Evolutionary conservation across 2,113 vertebrate genomes (phyloP), one percentile per base, ranked within the genome.

Genomic region (Lutjanus erythropterus): DNA sequence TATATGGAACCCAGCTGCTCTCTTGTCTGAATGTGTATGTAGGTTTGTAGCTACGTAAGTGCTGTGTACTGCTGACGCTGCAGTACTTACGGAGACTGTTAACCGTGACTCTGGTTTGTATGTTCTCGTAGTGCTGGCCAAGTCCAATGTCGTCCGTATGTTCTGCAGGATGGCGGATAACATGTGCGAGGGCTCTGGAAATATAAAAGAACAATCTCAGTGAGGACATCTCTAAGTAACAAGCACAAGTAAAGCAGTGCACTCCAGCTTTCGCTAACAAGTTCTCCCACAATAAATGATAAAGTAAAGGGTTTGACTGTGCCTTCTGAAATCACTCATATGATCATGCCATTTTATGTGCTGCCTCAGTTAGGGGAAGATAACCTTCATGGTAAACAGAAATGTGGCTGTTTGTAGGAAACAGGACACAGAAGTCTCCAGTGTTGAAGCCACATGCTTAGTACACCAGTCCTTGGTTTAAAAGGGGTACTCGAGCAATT

Each of bases 111-210:
- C 96, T 94, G 0, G 95, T 94, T 62, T 97, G 96, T 91, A 97
- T 95, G 92, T 96, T 98, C 85, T 99, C 97, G 12, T 98, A 99
- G 81, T 97, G 97, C 65, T 97, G 97, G 62, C 90, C 95, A 0
- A 97, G 95, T 39, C 96, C 96, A 9, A 97, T 95, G 87, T 96
- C 96, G 69, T 98, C 97, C 92, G 94, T 93, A 6, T 95, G 96
- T 84, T 98, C 94, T 46, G 96, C 96, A 65, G 96, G 96, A 86
- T 97, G 97, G 70, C 97, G 95, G 96, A 99, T 98, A 74, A 98
- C 98, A 62, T 98, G 97, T 47, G 97, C 97, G 78, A 99, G 97
- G 89, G 97, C 96, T 92, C 98, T 99, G 88, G n/a, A 93, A 92
- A 94, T 42, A 94, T 55, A 42, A n/a, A 44, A 83, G 41, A 81